Evolutionary conservation across 1,140 invertebrate genomes (phyloP), one percentile per base, ranked within the genome.

Genomic region (Cydia splendana): DNA sequence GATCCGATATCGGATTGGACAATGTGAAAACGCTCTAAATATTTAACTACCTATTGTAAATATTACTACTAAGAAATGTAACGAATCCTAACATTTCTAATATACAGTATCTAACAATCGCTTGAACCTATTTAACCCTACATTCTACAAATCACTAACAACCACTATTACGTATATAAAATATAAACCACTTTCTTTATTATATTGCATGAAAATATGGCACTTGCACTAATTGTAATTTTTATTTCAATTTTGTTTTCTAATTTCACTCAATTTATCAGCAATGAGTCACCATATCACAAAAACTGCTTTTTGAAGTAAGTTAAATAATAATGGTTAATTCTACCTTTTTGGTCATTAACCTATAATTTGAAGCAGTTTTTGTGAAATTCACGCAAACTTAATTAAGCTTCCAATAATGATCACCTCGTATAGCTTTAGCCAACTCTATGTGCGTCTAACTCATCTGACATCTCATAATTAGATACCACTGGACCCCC

Each of bases 401-500:
- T 51, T 51, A n/a, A 53, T 53, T 53, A 57, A 57, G 57, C 57
- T 62, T 57, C n/a, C 45, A 48, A 48, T 62, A 62, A 62, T 24
- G n/a, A 24, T 62, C 9, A 20, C 20, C n/a, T n/a, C n/a, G 42
- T 34, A 6, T 71, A 38, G 34, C 67, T 30, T 38, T 3, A 18
- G 18, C 30, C 15, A 6, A n/a, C 6, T 18, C 7, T 3, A 45
- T 71, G 67, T 42, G 7, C 67, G 38, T 42, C 28, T 38, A 71
- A 45, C 34, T 69, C 65, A 77, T 48, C 45, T 81, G 77, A 76
- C 71, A 75, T 65, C 13, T 24, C 24, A 65, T 76, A 76, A 81
- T 34, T 85, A 94, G 93, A 90, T 94, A 82, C 93, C 93, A 38
- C 84, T 94, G 88, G 92, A 93, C 80, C 93, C 93, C 12, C 93